Conservation (phyloP, 2,888 invertebrate genomes). For the Ramazzottius varieornatus region DNA sequence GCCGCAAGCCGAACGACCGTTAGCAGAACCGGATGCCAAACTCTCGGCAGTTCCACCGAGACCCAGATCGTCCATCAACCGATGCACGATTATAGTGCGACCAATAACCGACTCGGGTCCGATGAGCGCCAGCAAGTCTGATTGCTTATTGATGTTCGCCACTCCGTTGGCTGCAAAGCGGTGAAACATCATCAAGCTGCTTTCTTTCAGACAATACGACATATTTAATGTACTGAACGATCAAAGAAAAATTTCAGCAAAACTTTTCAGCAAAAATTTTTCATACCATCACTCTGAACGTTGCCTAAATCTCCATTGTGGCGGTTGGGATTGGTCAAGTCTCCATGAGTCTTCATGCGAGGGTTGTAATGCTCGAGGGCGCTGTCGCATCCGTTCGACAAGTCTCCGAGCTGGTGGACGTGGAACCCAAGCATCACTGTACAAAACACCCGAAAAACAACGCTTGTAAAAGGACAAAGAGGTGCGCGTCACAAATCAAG, state of each 20-base stretch:
- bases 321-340: background rate
- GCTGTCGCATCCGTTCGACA: background rate
- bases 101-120: background rate
- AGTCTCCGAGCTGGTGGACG: background rate
- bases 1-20: background rate
- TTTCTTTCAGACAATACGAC: no score
- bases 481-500: background rate
- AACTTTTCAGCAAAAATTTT: background rate
- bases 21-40: background rate
- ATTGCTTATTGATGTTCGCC: background rate
- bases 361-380: background rate
- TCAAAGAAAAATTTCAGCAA: no score
- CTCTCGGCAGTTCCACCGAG: background rate
- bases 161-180: constrained; percentile 3
- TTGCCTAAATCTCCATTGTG: background rate
- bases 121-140: background rate
- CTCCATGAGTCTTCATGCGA: background rate
- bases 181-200: no score
- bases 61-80: background rate
- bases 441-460: background rate
- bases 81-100: background rate
- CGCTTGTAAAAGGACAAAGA: background rate
- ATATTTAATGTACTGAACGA: no score
- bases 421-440: background rate
- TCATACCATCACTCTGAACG: background rate